phyloP scores from a whole-genome alignment of 2,888 invertebrate genomes.

The Orchesella flavescens region DNA sequence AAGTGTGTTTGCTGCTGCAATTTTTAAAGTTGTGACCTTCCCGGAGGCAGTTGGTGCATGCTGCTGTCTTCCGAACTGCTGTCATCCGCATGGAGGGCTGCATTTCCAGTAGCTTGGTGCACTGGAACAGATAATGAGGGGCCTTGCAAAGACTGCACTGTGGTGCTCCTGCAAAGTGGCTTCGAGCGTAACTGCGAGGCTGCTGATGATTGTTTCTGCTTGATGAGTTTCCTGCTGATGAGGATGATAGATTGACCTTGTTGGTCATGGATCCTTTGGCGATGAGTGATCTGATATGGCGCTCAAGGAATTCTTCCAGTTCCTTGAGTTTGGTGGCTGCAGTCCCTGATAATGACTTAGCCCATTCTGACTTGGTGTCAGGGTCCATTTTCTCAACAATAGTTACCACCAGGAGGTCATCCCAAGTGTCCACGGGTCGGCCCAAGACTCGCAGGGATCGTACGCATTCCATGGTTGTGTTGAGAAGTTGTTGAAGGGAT shows the following conservation, averaged over 20 bases:
- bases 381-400: constrained; percentile 38
- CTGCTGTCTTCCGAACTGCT: background rate
- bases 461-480: constrained; percentile 23
- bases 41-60: constrained; percentile 49
- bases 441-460: constrained; percentile 13
- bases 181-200: no score
- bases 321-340: constrained; percentile 14
- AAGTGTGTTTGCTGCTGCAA: background rate
- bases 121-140: constrained; percentile 27
- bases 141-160: background rate
- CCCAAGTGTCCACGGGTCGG: constrained; percentile 20
- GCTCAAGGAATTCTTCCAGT: constrained; percentile 8
- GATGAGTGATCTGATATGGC: constrained; percentile 21
- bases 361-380: constrained; percentile 35
- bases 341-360: background rate
- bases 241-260: no score
- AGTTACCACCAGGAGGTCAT: constrained; percentile 18
- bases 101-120: background rate
- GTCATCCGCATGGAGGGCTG: background rate
- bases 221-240: background rate
- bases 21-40: constrained; percentile 30
- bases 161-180: constrained; percentile 1
- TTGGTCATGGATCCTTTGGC: background rate
- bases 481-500: constrained; percentile 5
- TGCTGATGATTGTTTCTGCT: no score